Evolutionary conservation across 2,888 invertebrate genomes (phyloP).

Genomic region (Drosophila birchii): DNA sequence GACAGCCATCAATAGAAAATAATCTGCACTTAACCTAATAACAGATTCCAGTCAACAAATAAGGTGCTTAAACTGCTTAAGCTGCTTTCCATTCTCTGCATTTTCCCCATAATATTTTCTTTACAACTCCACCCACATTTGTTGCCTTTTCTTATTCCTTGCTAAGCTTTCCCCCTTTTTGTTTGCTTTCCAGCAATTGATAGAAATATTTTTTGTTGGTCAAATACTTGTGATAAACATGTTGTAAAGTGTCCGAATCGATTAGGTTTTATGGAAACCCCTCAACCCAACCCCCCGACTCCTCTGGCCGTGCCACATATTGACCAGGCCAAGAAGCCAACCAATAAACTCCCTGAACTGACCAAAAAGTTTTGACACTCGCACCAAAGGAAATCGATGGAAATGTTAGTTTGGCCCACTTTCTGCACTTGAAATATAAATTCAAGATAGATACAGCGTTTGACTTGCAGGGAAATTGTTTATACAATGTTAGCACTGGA

Average conservation of each 20-base stretch:
- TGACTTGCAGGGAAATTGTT: slow-evolving; percentile 2
- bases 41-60: background rate
- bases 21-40: slow-evolving; percentile 1
- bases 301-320: background rate
- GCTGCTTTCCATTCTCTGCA: slow-evolving; percentile 2
- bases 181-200: slow-evolving; percentile 26
- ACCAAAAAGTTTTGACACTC: slow-evolving; percentile 59
- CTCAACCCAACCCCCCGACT: background rate
- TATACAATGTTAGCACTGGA: background rate
- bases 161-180: background rate
- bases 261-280: slow-evolving; percentile 36
- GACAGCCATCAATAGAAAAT: background rate
- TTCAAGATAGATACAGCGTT: background rate
- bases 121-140: background rate
- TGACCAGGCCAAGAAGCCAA: slow-evolving; percentile 32
- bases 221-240: slow-evolving; percentile 42
- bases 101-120: background rate
- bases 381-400: slow-evolving; percentile 19
- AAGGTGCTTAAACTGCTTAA: slow-evolving; percentile 7
- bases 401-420: slow-evolving; percentile 42
- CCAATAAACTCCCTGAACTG: slow-evolving; percentile 57
- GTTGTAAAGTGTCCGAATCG: slow-evolving; percentile 47
- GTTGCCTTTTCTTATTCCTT: background rate
- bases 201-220: slow-evolving; percentile 31
- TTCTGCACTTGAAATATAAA: slow-evolving; percentile 38